Base-by-base conservation (phyloP, 2,888 invertebrate genomes). In the Criorhina ranunculi region DNA sequence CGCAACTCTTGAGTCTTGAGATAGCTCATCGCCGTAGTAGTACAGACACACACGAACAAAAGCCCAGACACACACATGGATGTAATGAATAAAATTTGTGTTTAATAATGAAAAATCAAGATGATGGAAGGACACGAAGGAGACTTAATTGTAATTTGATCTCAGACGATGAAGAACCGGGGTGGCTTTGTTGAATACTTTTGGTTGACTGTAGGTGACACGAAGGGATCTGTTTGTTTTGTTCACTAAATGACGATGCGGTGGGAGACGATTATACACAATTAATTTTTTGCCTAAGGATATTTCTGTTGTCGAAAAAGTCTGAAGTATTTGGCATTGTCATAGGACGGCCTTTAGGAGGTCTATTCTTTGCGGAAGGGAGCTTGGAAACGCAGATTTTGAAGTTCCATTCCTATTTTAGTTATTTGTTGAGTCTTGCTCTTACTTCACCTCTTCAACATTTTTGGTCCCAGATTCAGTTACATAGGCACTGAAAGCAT, bases 81-180 rank as follows among this genome's bases (percentile, higher is more conserved):
- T 33, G 29, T 51, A 80, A 85, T 85, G 80, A 85, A 80, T 80
- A 70, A 55, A 85, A 76, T 80, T 80, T 76, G 66, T 29, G 37
- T 64, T 80, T 59, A 85, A 80, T 85, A 80, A 80, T 75, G 60
- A 31, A 57, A 24, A 49, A 83, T 83, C 78, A 79, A 53, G 64
- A 70, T 31, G 55, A 79, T 9, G 64, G 59, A 31, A 35, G n/a
- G n/a, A n/a, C 4, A 80, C 51, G 75, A 64, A 31, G 53, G 29
- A 62, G 59, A 73, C 33, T 17, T 57, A 57, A 64, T 53, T 75
- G 85, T 85, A 85, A 85, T 85, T 72, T 85, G 85, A 85, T 85
- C 80, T 76, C 40, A 79, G 73, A 69, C 82, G 49, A 31, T 11
- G 49, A 12, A 15, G 31, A 49, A 67, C 42, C 35, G 60, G 24